Evolutionary conservation across 2,113 vertebrate species (phyloP), one percentile per base, ranked within the genome.

Genomic region (Urocolius indicus): DNA sequence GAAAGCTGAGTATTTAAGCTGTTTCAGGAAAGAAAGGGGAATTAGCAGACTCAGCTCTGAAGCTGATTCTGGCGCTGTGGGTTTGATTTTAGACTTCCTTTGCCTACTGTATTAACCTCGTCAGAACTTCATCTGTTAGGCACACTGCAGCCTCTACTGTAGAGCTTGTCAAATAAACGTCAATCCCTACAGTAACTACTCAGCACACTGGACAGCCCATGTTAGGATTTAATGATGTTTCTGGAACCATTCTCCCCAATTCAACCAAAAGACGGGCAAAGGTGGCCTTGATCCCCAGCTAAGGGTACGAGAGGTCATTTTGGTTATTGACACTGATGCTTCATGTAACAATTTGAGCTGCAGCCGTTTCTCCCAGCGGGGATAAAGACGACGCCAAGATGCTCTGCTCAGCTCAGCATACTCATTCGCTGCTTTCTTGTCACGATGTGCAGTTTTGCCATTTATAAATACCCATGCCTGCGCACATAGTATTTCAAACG

Each of bases 131-230:
- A 45, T 12, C 63, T 43, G 29, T 19, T 5, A 8, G 23, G 57
- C 34, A 62, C 22, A 27, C 3, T 4, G 6, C 30, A 65, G 41
- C 61, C 51, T 46, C 24, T 1, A 38, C 38, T 2, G 14, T 0
- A 12, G 16, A 1, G 22, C 38, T 23, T n/a, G 52, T 49, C 62
- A 66, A 57, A 34, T 2, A 67, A 16, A 14, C 41, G 22, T 14
- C 49, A 84, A 23, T 13, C 26, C 34, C 76, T 30, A 17, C 17
- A 29, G 38, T 7, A 76, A 59, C 49, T 6, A 19, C 71, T 23
- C 18, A 17, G 34, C 43, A 58, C 63, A 77, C 54, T 6, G 0
- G 36, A 57, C 51, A 51, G 41, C 48, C 54, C 2, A 17, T 24
- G 43, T 45, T 21, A 29, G 36, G 79, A 22, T 16, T 36, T 24